Percentiles rank a stretch among this genome's conserved stretches.
Conservation (phyloP, 1,140 invertebrate genomes). For the Macrocentrus cingulum region DNA sequence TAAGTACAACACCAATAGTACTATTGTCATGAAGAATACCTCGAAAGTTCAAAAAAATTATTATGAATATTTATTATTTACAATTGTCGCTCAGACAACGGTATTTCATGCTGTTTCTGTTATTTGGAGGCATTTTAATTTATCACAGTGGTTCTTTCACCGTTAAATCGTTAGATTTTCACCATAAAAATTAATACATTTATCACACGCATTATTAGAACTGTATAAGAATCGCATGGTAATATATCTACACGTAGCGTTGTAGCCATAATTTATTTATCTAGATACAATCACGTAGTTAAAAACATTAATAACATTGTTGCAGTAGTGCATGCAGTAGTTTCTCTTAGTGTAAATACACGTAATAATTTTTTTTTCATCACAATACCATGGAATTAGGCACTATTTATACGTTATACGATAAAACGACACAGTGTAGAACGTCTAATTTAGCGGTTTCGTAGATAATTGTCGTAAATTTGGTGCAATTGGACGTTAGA, state of each 20-base stretch:
- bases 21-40: slow-evolving; percentile 24
- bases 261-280: background rate
- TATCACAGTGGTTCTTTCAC: slow-evolving; percentile 41
- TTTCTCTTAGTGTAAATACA: slow-evolving; percentile 8
- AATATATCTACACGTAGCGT: background rate
- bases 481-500: too few species aligned
- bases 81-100: slow-evolving; percentile 45
- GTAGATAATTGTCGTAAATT: too few species aligned
- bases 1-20: slow-evolving; percentile 64
- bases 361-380: slow-evolving; percentile 8
- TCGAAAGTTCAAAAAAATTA: slow-evolving; percentile 29
- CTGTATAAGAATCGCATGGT: background rate
- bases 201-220: too few species aligned
- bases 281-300: slow-evolving; percentile 3
- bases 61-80: slow-evolving; percentile 41
- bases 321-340: slow-evolving; percentile 25
- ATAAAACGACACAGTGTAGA: too few species aligned
- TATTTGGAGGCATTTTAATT: slow-evolving; percentile 45
- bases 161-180: slow-evolving; percentile 26
- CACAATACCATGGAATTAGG: too few species aligned
- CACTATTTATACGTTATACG: too few species aligned
- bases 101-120: slow-evolving; percentile 46
- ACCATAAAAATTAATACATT: slow-evolving; percentile 20
- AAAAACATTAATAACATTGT: slow-evolving; percentile 4
- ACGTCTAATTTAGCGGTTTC: too few species aligned